These are phyloP conservation scores for Florisuga fusca DNA, from an alignment of 2,797 vertebrate genomes.

Conservation along the genomic window DNA sequence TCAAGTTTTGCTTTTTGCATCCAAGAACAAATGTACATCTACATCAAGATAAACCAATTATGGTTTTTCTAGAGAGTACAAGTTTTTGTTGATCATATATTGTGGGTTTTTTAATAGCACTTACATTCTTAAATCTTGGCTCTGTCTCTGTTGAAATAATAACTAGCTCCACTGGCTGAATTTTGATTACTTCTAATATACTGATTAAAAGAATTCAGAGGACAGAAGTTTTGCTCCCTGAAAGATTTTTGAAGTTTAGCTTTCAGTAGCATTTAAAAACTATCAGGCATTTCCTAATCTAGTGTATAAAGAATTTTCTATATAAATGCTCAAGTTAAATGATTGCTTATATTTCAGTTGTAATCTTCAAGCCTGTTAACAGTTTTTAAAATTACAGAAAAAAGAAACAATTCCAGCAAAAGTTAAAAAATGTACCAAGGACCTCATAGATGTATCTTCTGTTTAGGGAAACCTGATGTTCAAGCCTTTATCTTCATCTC, in stretches of 20 bases:
- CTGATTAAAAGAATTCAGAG: neutral
- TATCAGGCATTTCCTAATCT: neutral
- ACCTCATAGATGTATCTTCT: rapidly evolving
- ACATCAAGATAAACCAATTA: slow-evolving; percentile 46
- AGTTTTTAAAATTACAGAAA: neutral
- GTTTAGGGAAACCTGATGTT: rapidly evolving
- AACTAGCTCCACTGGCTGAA: neutral
- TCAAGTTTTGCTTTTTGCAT: slow-evolving; percentile 49
- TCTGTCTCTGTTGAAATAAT: slow-evolving; percentile 7
- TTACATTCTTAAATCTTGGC: neutral
- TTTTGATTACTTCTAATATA: slow-evolving; percentile 23
- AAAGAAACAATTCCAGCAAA: neutral
- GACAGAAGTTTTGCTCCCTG: neutral
- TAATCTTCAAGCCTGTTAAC: neutral
- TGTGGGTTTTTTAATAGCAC: neutral
- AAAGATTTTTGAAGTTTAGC: neutral
- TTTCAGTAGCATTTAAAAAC: neutral
- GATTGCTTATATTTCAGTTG: neutral
- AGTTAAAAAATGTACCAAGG: neutral
- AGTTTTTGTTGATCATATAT: slow-evolving; percentile 7
- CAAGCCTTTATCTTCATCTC: rapidly evolving
- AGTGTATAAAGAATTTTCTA: neutral
- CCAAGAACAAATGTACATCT: slow-evolving; percentile 41
- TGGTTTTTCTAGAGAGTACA: slow-evolving; percentile 42
- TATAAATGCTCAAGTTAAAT: neutral